These are phyloP conservation scores for Circaetus cinerascens DNA, from an alignment of 2,113 vertebrate genomes.

Conservation along the genomic window DNA sequence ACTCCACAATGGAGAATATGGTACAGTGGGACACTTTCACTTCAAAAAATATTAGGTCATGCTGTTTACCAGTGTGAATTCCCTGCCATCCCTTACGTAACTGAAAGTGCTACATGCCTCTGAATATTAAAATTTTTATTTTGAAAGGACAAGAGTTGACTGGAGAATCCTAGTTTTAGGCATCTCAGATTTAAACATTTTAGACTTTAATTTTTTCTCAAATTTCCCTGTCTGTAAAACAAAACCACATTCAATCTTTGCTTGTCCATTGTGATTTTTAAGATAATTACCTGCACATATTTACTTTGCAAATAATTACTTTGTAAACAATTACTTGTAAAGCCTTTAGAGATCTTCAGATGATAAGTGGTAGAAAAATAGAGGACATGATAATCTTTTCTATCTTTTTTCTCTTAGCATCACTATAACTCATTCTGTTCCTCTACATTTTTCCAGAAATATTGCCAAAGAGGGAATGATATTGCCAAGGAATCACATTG, in stretches of 20 bases:
- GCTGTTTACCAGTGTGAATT: not conserved
- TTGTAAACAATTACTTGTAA: not conserved
- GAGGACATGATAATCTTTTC: not conserved
- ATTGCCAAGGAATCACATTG: not conserved
- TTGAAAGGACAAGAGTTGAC: not conserved
- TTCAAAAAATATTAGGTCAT: not conserved
- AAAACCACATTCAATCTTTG: not conserved
- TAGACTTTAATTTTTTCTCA: not conserved
- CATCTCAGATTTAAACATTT: not conserved
- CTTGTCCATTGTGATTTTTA: not conserved
- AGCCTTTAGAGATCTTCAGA: not conserved
- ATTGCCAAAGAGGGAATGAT: not conserved
- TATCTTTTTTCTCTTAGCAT: not conserved
- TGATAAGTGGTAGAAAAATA: not conserved
- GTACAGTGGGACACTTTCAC: not conserved
- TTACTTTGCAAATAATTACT: not conserved
- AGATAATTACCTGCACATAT: not conserved
- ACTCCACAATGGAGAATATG: not conserved
- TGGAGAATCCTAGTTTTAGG: not conserved
- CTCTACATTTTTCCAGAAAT: not conserved
- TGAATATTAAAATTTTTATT: not conserved
- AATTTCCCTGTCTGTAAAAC: not conserved
- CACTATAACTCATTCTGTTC: not conserved
- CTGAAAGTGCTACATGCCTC: not conserved
- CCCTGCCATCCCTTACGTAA: not conserved